These are phyloP conservation scores for Poecile montanus DNA, from an alignment of 2,797 vertebrate genomes.

Conservation along the genomic window DNA sequence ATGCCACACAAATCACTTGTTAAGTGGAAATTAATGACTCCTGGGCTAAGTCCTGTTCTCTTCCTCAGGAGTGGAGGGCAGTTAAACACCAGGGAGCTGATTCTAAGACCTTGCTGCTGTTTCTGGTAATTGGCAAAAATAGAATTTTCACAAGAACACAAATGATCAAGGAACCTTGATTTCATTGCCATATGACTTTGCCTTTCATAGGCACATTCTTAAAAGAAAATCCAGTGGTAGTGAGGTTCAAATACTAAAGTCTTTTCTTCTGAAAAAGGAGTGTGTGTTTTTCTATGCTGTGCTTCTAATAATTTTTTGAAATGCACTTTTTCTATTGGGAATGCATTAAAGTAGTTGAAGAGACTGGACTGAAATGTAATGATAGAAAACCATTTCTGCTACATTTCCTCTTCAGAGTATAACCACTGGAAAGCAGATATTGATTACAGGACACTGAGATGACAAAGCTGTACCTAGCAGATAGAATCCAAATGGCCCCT, in stretches of 20 bases:
- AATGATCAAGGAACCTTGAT: background rate
- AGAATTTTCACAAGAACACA: background rate
- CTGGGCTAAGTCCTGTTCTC: background rate
- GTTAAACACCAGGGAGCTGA: background rate
- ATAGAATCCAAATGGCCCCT: background rate
- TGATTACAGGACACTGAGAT: background rate
- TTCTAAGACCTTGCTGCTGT: background rate
- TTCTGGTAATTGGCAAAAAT: background rate
- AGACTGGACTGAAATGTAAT: background rate
- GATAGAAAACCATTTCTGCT: conserved; percentile 6
- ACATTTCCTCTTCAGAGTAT: background rate
- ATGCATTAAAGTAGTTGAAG: background rate
- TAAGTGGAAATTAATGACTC: background rate
- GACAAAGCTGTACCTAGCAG: background rate
- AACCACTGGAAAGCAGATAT: background rate
- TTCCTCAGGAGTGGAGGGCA: background rate
- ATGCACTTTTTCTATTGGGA: background rate
- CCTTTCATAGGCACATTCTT: background rate
- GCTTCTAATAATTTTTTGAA: background rate
- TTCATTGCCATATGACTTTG: background rate
- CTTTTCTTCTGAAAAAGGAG: background rate
- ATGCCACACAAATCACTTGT: background rate
- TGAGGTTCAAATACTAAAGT: background rate
- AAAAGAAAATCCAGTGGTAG: background rate
- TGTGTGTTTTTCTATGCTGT: background rate